Base-by-base conservation (phyloP, 2,113 vertebrate genomes). In the Prochilodus magdalenae region DNA sequence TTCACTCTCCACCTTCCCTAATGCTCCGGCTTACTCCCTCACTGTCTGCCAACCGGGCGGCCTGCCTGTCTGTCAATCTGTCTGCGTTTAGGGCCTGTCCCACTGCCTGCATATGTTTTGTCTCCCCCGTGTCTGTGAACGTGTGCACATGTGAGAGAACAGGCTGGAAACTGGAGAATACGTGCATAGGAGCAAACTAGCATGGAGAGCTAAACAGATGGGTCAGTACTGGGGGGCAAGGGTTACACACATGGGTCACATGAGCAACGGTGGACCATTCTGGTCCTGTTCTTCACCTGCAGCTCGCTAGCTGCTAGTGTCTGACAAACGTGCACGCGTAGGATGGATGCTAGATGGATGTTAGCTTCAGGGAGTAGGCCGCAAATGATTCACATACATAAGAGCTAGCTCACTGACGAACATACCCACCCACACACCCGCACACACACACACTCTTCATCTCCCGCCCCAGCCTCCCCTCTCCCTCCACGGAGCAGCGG, bases 1-100 rank as follows among this genome's bases (percentile, higher is more conserved):
- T 83, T 77, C 78, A 60, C 78, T 81, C 82, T 83, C 78, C 85
- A 73, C 82, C 82, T 81, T 57, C 79, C 72, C 67, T 73, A 79
- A 79, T 82, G 73, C 69, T 79, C 73, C 71, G 67, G 73, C 78
- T 74, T 79, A 77, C 67, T 69, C 77, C 57, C 77, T 76, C 60
- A 33, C 76, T 79, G 71, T 82, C 75, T 82, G 80, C 59, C 67
- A 72, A 62, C 29, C 77, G 67, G 70, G 73, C 65, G 67, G 75
- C 33, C 63, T 82, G 84, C 75, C 73, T 80, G 79, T 83, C 73
- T 63, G 49, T 79, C 81, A 69, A 60, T 77, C 74, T 77, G 55
- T 30, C 29, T 55, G 59, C 15, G 18, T 71, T 24, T 82, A 67
- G 16, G 51, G 53, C 67, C 13, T 47, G 16, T 40, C 29, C 24